Evolutionary conservation across 2,797 vertebrate genomes (phyloP).

Genomic region (Phylloscopus collybita): DNA sequence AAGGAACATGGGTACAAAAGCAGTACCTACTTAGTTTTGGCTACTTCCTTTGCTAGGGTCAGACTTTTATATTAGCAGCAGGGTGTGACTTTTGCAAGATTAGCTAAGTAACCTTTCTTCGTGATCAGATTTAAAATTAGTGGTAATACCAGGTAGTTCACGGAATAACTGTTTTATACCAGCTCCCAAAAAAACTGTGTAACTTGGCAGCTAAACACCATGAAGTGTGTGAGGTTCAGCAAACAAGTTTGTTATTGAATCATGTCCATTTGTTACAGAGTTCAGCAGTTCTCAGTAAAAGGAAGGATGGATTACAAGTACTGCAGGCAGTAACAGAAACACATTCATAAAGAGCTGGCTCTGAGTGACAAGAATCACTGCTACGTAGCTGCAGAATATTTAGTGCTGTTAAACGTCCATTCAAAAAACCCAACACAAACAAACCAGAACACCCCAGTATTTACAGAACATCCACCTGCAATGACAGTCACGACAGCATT

Average conservation of each 20-base stretch:
- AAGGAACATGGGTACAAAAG: not conserved
- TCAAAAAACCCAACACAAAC: not conserved
- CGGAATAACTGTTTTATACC: not conserved
- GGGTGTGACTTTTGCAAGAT: not conserved
- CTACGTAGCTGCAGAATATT: not conserved
- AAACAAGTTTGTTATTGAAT: not conserved
- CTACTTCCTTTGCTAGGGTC: not conserved
- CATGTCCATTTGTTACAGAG: not conserved
- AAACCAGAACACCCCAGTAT: not conserved
- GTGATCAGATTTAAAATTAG: not conserved
- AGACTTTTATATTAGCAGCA: not conserved
- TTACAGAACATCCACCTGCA: not conserved
- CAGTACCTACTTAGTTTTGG: not conserved
- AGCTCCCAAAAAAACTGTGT: not conserved
- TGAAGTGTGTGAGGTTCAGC: not conserved
- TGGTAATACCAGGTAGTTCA: not conserved
- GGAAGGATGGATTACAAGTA: conserved; percentile 5
- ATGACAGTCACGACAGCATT: not conserved
- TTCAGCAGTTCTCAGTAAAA: not conserved
- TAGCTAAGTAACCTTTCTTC: not conserved
- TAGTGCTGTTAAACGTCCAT: not conserved
- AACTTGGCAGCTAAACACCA: not conserved
- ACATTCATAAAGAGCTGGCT: not conserved
- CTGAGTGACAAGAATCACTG: not conserved
- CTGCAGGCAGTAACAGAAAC: not conserved